Evolutionary conservation across 2,888 invertebrate species (phyloP).

Genomic region (Eupithecia inturbata): DNA sequence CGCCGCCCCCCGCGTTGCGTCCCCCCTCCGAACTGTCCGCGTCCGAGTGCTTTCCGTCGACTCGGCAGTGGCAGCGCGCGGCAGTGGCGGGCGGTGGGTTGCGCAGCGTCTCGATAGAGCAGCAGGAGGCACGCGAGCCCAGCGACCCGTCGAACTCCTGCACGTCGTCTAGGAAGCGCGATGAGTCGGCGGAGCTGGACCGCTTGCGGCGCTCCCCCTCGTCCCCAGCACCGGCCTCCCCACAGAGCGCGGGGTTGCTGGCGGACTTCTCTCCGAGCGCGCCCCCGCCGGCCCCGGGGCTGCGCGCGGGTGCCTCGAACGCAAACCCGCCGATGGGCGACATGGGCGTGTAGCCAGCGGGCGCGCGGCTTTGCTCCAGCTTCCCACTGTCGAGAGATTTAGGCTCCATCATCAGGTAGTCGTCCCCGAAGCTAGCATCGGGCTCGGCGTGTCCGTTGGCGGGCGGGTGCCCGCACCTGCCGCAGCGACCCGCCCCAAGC

Average conservation of each 20-base stretch:
- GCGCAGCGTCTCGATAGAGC: constrained; percentile 79
- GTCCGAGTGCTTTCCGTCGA: constrained; percentile 63
- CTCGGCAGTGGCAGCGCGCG: constrained; percentile 66
- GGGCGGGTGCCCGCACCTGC: neutral
- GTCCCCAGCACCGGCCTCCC: constrained; percentile 55
- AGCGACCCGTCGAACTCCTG: constrained; percentile 82
- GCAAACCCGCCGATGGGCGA: constrained; percentile 85
- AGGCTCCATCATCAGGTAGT: constrained; percentile 89
- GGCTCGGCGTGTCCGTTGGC: no score
- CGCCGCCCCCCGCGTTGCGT: constrained; percentile 50
- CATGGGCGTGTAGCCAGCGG: constrained; percentile 89
- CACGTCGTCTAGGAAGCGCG: constrained; percentile 86
- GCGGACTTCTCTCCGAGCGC: constrained; percentile 85
- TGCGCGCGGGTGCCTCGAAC: constrained; percentile 64
- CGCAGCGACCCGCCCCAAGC: neutral
- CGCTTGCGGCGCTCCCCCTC: constrained; percentile 77
- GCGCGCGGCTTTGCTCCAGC: constrained; percentile 52
- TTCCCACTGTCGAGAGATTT: constrained; percentile 64
- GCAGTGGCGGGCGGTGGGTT: constrained; percentile 64
- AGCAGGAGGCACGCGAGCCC: constrained; percentile 71
- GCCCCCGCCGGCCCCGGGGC: constrained; percentile 61
- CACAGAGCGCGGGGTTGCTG: constrained; percentile 87
- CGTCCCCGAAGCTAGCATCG: constrained; percentile 64
- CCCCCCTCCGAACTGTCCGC: constrained; percentile 75
- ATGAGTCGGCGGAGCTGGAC: constrained; percentile 91